Evolutionary conservation across 2,797 vertebrate genomes (phyloP), one percentile per base, ranked within the genome.

Genomic region (Enteromius unitaeniatus): DNA sequence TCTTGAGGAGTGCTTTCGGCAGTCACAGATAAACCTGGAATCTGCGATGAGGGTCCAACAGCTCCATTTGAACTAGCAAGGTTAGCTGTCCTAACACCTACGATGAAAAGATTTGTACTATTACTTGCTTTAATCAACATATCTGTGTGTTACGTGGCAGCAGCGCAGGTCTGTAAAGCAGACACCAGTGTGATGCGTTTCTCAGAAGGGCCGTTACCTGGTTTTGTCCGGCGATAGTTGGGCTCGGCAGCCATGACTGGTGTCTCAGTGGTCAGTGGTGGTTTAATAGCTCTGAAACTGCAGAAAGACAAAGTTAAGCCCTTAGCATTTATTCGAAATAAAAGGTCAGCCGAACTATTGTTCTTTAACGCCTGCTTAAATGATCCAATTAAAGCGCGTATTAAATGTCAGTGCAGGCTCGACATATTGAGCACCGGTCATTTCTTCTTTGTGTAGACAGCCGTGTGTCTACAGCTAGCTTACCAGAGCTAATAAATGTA

Each of bases 21-120:
- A 1, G 4, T 92, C 84, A 94, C 93, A 68, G 91, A 95, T 87
- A 96, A 89, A 6, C 95, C 95, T 0, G 95, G 95, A 58, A 96
- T 96, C 91, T 95, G 95, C 68, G 95, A 96, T 1, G 93, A 82
- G 0, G 95, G 95, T 51, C 95, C 95, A 7, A 86, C 82, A 4
- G 31, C 88, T 0, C 91, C 93, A 1, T 87, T 90, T 72, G 80
- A 60, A 17, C 60, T 83, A 14, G 68, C 58, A 28, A 60, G 5
- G 3, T 51, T 58, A 84, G 75, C 28, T 84, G 74, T 34, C 40
- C 70, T 84, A 69, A 85, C 82, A 78, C 88, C 88, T 89, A 34
- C 0, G 34, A 69, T 34, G 11, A 67, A 10, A 45, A n/a, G 19
- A 28, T 26, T 1, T 23, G 67, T 31, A 19, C 45, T 15, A 58